These are phyloP conservation scores for Nyctibius bracteatus DNA, from an alignment of 2,113 vertebrate genomes.

Conservation along the genomic window DNA sequence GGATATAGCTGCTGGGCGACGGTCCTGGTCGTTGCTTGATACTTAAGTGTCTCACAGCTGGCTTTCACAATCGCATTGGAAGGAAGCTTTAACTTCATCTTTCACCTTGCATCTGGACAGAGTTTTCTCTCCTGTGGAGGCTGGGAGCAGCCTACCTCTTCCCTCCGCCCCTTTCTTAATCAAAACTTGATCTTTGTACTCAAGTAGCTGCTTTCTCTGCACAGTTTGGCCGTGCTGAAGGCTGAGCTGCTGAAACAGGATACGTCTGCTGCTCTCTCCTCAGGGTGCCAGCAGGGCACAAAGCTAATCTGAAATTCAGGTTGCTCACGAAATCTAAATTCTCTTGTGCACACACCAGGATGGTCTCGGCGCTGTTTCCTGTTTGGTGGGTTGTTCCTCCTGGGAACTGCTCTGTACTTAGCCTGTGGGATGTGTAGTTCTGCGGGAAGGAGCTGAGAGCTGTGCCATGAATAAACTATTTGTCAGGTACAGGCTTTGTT, in stretches of 20 bases:
- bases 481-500: neutral
- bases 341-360: accelerated
- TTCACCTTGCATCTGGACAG: neutral
- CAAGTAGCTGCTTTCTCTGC: neutral
- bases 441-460: neutral
- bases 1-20: neutral
- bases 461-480: neutral
- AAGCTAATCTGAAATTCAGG: neutral
- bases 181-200: neutral
- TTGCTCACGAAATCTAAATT: neutral
- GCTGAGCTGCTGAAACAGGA: neutral
- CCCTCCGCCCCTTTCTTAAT: neutral
- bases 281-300: neutral
- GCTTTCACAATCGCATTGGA: neutral
- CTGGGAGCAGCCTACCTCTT: neutral
- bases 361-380: neutral
- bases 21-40: neutral
- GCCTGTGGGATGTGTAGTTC: accelerated
- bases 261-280: neutral
- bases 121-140: neutral
- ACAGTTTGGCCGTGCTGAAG: neutral
- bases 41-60: neutral
- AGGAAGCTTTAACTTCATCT: neutral
- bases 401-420: neutral
- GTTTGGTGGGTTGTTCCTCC: neutral